Conservation (phyloP, 2,888 invertebrate species). For the Tetramorium bicarinatum region DNA sequence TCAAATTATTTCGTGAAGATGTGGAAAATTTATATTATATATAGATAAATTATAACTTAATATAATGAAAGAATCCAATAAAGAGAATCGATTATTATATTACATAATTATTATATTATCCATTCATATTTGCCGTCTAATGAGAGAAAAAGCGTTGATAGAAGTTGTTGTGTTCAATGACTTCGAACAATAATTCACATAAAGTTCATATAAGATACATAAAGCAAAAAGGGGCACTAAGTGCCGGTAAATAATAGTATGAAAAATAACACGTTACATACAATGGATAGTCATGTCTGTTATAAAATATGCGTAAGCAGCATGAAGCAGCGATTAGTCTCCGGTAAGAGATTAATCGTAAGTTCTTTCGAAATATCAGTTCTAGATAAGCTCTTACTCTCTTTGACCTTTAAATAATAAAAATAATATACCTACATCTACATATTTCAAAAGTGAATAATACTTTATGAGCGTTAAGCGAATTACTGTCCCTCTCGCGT, state of each 20-base stretch:
- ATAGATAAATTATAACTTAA: background rate
- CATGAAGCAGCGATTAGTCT: constrained; percentile 23
- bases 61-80: background rate
- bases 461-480: background rate
- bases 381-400: constrained; percentile 20
- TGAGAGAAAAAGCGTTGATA: background rate
- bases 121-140: background rate
- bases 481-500: background rate
- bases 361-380: constrained; percentile 24
- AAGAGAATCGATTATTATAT: background rate
- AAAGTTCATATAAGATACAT: background rate
- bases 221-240: background rate
- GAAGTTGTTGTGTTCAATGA: constrained; percentile 5
- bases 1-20: background rate
- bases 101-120: background rate
- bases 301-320: constrained; percentile 21
- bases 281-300: constrained; percentile 30
- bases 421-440: background rate
- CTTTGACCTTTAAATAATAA: constrained; percentile 18
- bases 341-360: background rate
- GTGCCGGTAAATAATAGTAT: constrained; percentile 24
- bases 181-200: constrained; percentile 1
- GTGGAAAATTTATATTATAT: background rate
- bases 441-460: background rate
- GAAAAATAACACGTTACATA: constrained; percentile 5